These are phyloP conservation scores for Cactoblastis cactorum DNA, from an alignment of 2,888 invertebrate species.

Conservation along the genomic window DNA sequence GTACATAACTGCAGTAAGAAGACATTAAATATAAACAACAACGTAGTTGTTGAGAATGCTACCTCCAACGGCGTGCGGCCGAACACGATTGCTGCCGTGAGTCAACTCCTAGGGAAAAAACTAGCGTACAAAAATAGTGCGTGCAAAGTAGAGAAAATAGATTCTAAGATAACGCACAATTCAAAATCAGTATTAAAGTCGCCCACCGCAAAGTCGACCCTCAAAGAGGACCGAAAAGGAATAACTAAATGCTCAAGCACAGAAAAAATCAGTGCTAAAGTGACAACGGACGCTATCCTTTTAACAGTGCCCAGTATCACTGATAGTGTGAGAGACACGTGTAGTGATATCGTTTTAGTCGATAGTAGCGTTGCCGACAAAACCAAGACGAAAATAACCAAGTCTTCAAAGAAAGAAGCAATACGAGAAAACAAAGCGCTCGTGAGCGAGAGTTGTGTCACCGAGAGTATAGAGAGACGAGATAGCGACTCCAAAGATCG, in stretches of 20 bases:
- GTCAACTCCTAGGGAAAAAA: conserved; percentile 64
- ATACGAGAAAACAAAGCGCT: conserved; percentile 18
- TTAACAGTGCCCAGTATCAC: neutral
- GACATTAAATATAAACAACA: conserved; percentile 71
- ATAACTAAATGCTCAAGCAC: conserved; percentile 27
- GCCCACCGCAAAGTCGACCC: conserved; percentile 45
- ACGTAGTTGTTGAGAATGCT: conserved; percentile 63
- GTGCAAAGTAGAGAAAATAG: conserved; percentile 60
- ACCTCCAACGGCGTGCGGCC: conserved; percentile 53
- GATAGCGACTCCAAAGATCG: conserved; percentile 16
- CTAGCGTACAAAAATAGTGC: conserved; percentile 57
- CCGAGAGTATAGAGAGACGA: conserved; percentile 22
- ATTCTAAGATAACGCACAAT: conserved; percentile 60
- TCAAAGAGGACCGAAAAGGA: conserved; percentile 42
- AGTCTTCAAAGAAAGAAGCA: conserved; percentile 17
- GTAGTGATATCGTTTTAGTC: conserved; percentile 12
- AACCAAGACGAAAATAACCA: neutral
- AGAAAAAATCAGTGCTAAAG: conserved; percentile 22
- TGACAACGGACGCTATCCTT: neutral
- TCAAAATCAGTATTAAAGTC: conserved; percentile 66
- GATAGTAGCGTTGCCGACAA: conserved; percentile 16
- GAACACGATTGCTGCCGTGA: conserved; percentile 61
- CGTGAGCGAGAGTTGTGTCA: conserved; percentile 17
- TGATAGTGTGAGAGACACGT: neutral
- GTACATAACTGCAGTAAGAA: conserved; percentile 59